Evolutionary conservation across 2,113 vertebrate genomes (phyloP), one percentile per base, ranked within the genome.

Genomic region (Pipa parva): DNA sequence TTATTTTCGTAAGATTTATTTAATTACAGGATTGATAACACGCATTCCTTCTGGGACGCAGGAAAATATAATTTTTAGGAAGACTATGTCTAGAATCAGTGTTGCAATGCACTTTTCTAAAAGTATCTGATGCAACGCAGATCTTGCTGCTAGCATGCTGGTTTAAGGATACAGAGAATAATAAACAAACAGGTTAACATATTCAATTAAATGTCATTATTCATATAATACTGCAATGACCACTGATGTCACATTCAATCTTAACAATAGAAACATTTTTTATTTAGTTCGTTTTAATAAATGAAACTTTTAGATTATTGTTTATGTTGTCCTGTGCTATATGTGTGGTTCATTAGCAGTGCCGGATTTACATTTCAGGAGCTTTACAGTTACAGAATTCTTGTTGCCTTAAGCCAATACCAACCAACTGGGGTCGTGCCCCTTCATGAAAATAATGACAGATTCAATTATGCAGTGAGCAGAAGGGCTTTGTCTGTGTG

Each of bases 21-120:
- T 64, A 17, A 42, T 65, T 68, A 68, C 64, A 59, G 59, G 56
- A 50, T 58, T 48, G 28, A 66, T 68, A 59, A 68, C 64, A 68
- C 45, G 45, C 64, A 50, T 58, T 68, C 55, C 62, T 63, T 70
- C 58, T 73, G 60, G 58, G 18, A 31, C 56, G 49, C 65, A 8
- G 74, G 51, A 39, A 52, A 66, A 64, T 5, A 71, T 79, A 76
- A 75, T 78, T 78, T n/a, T 71, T 74, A 83, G 80, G 83, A 84
- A 85, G 82, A 84, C 83, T 83, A 81, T 76, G 72, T 79, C 76
- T 85, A 80, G 76, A 79, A 42, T 76, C 72, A 76, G 76, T 61
- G 76, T 74, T 81, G 78, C 76, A 80, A 72, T 71, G 46, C 52
- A 26, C 26, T 20, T 57, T 48, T 18, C 11, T 64, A 78, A 78